A percentile compares a stretch with the other conserved stretches of the same genome.
phyloP scores from a whole-genome alignment of 2,797 vertebrate species.

The Chanos chanos region DNA sequence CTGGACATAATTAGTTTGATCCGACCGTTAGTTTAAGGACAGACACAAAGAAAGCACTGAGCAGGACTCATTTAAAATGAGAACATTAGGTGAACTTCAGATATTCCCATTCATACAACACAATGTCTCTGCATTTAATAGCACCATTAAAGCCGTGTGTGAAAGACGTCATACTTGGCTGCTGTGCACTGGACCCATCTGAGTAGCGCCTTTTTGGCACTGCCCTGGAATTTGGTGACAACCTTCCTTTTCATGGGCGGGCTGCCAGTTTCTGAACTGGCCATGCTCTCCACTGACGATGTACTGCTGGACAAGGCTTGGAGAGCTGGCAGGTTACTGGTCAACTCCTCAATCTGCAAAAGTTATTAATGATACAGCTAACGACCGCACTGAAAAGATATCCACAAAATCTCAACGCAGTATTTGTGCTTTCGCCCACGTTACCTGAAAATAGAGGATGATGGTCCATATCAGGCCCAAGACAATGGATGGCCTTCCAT shows the following conservation, averaged over 20 bases:
- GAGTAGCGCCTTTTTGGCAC: constrained; percentile 88
- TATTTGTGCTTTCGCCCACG: not conserved
- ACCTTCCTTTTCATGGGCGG: constrained; percentile 94
- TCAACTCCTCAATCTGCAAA: constrained; percentile 92
- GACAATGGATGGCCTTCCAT: constrained; percentile 93
- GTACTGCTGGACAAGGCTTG: constrained; percentile 86
- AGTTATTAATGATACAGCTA: no score
- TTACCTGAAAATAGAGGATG: constrained; percentile 98
- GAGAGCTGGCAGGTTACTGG: constrained; percentile 90
- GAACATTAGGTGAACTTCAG: no score
- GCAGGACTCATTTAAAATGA: no score
- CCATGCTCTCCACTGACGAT: constrained; percentile 88
- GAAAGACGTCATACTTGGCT: constrained; percentile 75
- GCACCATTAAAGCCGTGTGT: not conserved
- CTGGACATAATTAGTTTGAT: not conserved
- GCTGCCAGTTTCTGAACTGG: constrained; percentile 84
- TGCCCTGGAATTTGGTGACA: constrained; percentile 85
- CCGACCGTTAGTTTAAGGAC: no score
- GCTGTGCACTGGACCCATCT: constrained; percentile 91
- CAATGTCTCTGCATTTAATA: not conserved
- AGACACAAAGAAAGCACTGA: no score
- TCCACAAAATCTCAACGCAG: not conserved
- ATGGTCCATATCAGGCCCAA: constrained; percentile 96
- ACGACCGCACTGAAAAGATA: not conserved
- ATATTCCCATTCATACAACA: no score